A percentile compares a stretch with the other conserved stretches of the same genome.
Conservation (phyloP, 2,888 invertebrate species). For the Caenorhabditis sinica region DNA sequence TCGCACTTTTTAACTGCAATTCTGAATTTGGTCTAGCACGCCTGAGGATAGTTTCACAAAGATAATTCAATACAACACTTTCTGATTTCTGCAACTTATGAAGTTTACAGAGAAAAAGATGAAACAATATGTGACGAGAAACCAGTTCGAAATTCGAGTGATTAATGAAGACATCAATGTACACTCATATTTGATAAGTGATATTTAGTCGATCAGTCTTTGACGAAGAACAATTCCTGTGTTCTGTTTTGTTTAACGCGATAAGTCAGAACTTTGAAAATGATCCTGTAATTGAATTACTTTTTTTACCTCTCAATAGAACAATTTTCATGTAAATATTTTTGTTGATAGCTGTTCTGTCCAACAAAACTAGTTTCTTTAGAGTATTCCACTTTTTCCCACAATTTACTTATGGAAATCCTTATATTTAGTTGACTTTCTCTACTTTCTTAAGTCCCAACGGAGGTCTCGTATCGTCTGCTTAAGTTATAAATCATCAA, state of each 20-base stretch:
- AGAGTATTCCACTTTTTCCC: no score
- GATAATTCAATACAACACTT: no score
- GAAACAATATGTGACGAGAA: not conserved
- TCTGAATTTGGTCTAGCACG: no score
- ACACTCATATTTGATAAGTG: slow-evolving; percentile 23
- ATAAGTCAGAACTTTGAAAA: not conserved
- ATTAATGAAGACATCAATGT: slow-evolving; percentile 7
- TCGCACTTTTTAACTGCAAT: slow-evolving; percentile 2
- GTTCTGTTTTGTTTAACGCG: not conserved
- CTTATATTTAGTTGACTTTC: not conserved
- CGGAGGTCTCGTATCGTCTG: no score
- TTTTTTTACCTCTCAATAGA: not conserved
- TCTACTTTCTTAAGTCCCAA: not conserved
- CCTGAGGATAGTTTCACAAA: no score
- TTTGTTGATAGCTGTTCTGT: slow-evolving; percentile 23
- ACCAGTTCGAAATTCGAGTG: slow-evolving; percentile 11
- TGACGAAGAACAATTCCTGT: not conserved
- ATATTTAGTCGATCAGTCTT: slow-evolving; percentile 37
- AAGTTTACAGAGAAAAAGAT: not conserved
- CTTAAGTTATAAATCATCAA: slow-evolving; percentile 29
- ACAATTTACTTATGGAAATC: no score
- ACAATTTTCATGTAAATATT: slow-evolving; percentile 25
- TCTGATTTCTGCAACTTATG: not conserved
- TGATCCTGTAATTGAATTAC: not conserved
- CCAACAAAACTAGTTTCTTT: slow-evolving; percentile 20